Base-by-base conservation (phyloP, 2,797 vertebrate genomes). In the Sparus aurata region DNA sequence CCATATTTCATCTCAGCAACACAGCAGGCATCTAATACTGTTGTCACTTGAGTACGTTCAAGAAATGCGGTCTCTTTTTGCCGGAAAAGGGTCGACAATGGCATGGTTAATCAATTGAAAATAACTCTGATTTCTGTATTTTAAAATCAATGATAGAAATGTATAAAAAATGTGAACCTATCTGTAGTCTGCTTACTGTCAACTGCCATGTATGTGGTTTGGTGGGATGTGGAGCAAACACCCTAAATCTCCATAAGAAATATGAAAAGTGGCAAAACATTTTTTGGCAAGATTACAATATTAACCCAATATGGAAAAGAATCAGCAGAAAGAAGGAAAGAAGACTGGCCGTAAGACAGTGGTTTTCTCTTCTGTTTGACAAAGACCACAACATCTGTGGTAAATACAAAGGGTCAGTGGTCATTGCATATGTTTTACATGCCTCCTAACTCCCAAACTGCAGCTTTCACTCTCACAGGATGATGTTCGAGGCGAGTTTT, bases 401-500 rank as follows among this genome's bases (percentile, higher is more conserved):
- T 72, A 49, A 71, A 71, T 59, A 57, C 70, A 22, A 79, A 80
- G 12, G 20, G 60, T 64, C 72, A 74, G 8, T 54, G 62, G 70
- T 70, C 76, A 59, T 30, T 81, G 53, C 23, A 79, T 72, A 62
- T 74, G 65, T 75, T 83, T 73, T 72, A 76, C 55, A 78, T 79
- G 38, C 27, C 59, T 85, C 49, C 64, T 20, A 68, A 53, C 54
- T 58, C 52, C 27, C 70, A 74, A 71, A 78, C 58, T 60, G 34
- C 66, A 75, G 46, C 64, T 66, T 66, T 62, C 5, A 17, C 17
- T 77, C 69, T 67, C 50, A 55, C 7, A 60, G n/a, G 53, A 73
- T 45, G 47, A 77, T 73, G 43, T 69, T 68, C 54, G 11, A 73
- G 23, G 54, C 41, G 70, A 17, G 18, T 57, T 68, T 71, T 54